Percentiles rank a stretch among this genome's conserved stretches.
These are phyloP conservation scores for Aricia artaxerxes DNA, from an alignment of 2,888 invertebrate species.

Conservation along the genomic window DNA sequence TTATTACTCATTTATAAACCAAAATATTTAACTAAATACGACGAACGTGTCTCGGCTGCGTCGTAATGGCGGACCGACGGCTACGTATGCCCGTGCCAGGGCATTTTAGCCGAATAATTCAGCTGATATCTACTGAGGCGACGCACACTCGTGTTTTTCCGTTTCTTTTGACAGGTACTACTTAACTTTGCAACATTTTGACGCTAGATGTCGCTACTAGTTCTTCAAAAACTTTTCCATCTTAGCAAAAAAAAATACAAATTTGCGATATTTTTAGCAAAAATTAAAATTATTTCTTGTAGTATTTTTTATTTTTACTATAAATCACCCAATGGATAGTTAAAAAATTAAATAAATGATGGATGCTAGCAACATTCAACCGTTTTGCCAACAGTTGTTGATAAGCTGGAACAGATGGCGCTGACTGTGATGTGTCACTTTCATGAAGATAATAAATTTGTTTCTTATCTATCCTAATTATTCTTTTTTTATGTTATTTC, in stretches of 20 bases:
- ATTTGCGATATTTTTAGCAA: neutral
- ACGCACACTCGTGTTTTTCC: constrained; percentile 80
- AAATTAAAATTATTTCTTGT: neutral
- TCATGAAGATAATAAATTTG: constrained; percentile 40
- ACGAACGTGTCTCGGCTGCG: constrained; percentile 81
- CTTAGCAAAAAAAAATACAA: neutral
- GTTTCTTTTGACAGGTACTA: constrained; percentile 76
- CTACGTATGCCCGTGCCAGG: constrained; percentile 82
- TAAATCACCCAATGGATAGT: neutral
- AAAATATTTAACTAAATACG: constrained; percentile 82
- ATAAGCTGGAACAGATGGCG: constrained; percentile 9
- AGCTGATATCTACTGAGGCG: constrained; percentile 81
- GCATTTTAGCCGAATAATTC: constrained; percentile 82
- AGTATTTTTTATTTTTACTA: neutral
- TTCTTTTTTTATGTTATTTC: neutral
- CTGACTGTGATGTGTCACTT: neutral
- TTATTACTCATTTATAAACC: constrained; percentile 89
- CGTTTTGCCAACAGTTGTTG: neutral
- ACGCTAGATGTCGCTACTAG: constrained; percentile 56
- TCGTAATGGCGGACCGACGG: constrained; percentile 82
- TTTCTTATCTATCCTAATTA: neutral
- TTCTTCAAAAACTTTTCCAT: neutral
- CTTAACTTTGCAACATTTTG: constrained; percentile 47
- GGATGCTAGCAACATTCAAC: constrained; percentile 39
- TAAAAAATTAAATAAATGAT: neutral